phyloP scores from a whole-genome alignment of 2,797 vertebrate species.

The Sebastes oblongus region DNA sequence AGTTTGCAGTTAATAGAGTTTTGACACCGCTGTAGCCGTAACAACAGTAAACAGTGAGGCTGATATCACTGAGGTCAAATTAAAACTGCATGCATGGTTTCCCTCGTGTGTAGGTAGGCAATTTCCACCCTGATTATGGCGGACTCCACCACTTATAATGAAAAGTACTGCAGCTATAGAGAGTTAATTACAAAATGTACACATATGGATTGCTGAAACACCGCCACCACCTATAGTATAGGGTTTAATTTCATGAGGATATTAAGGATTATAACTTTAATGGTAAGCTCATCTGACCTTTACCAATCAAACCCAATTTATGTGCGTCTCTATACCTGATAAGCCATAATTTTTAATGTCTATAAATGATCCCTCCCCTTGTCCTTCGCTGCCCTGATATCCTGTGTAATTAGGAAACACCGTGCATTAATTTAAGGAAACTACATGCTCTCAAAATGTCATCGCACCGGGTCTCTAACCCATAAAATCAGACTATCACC shows the following conservation, averaged over 20 bases:
- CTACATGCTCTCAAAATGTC: conserved; percentile 49
- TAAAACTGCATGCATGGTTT: neutral
- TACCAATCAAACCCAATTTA: neutral
- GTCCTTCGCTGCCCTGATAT: conserved; percentile 11
- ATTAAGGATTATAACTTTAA: neutral
- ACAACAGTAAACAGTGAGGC: neutral
- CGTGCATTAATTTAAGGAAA: conserved; percentile 30
- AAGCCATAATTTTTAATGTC: neutral
- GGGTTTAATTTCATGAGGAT: neutral
- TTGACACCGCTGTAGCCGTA: neutral
- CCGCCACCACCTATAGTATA: neutral
- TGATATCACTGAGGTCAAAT: neutral
- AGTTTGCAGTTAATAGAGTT: neutral
- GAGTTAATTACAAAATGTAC: neutral
- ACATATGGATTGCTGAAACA: neutral
- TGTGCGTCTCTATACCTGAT: neutral
- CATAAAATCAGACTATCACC: conserved; percentile 28
- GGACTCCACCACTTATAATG: neutral
- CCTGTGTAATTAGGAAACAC: conserved; percentile 15
- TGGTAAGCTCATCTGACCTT: neutral
- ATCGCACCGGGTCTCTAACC: conserved; percentile 7
- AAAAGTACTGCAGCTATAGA: neutral
- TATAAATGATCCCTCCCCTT: neutral
- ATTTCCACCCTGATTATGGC: neutral
- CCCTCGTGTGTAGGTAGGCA: neutral